Evolutionary conservation across 2,113 vertebrate genomes (phyloP).

Genomic region (Gymnogyps californianus): DNA sequence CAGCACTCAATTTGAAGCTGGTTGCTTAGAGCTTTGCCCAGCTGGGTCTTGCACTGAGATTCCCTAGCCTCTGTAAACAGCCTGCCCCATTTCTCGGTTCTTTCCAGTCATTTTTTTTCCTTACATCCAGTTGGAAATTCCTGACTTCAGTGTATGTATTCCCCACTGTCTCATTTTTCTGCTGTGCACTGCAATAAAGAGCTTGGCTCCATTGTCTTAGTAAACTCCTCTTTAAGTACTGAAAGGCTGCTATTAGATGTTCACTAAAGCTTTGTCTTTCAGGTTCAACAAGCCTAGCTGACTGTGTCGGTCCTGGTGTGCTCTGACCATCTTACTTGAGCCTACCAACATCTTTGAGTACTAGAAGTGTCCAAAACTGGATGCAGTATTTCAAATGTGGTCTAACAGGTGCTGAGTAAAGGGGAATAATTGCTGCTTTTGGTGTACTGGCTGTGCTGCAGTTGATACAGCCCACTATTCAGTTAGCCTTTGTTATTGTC

Average conservation of each 20-base stretch:
- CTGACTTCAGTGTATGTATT: not conserved
- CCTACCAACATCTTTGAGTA: not conserved
- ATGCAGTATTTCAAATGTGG: not conserved
- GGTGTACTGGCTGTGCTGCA: not conserved
- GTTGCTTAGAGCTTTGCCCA: not conserved
- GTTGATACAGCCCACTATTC: not conserved
- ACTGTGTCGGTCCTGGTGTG: not conserved
- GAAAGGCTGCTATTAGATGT: not conserved
- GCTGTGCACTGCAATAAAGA: not conserved
- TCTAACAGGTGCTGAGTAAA: not conserved
- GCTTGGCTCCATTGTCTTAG: not conserved
- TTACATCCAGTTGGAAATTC: not conserved
- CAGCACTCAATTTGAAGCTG: not conserved
- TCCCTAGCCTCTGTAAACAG: not conserved
- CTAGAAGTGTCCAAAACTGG: not conserved
- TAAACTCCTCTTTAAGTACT: not conserved
- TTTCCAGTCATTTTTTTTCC: not conserved
- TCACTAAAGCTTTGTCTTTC: not conserved
- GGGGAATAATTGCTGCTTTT: not conserved
- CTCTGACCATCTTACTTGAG: not conserved
- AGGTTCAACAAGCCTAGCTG: not conserved
- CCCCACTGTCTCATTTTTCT: not conserved
- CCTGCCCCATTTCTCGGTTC: not conserved
- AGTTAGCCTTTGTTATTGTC: not conserved
- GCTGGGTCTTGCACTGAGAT: not conserved